phyloP scores from a whole-genome alignment of 1,140 invertebrate species.

The Heliconius hewitsoni region DNA sequence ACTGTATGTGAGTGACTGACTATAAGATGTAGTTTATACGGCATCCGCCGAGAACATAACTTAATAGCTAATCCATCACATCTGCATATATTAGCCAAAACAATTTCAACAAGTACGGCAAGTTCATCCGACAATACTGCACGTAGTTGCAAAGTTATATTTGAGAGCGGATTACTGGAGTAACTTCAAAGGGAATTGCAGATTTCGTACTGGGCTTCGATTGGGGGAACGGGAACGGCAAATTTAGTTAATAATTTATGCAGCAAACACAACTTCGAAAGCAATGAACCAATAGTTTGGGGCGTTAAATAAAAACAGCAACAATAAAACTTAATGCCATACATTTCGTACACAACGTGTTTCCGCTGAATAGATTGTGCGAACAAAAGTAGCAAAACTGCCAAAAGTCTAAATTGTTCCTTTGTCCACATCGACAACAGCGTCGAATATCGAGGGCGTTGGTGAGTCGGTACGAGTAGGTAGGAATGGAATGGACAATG shows the following conservation, averaged over 20 bases:
- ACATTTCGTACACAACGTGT: background rate
- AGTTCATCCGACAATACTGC: constrained; percentile 26
- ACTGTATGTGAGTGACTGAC: no score
- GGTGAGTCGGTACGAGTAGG: constrained; percentile 18
- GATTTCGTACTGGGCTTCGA: constrained; percentile 13
- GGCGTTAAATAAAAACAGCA: background rate
- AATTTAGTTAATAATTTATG: constrained; percentile 9
- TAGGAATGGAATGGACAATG: constrained; percentile 65
- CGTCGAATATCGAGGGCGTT: constrained; percentile 43
- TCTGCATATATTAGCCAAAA: constrained; percentile 16
- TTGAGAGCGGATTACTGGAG: constrained; percentile 8
- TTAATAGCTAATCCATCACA: constrained; percentile 24
- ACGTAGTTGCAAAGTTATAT: constrained; percentile 12
- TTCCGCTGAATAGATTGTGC: background rate
- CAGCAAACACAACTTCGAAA: background rate
- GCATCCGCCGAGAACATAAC: background rate
- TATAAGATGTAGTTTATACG: no score
- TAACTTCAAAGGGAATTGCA: constrained; percentile 12
- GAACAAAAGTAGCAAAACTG: constrained; percentile 21
- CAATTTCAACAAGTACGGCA: constrained; percentile 17
- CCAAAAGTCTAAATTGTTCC: constrained; percentile 11
- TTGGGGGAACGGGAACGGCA: background rate
- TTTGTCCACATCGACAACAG: constrained; percentile 34
- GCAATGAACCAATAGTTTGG: background rate
- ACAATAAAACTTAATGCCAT: background rate